Evolutionary conservation across 1,140 invertebrate species (phyloP), one percentile per base, ranked within the genome.

Genomic region (Plutomurus gul): DNA sequence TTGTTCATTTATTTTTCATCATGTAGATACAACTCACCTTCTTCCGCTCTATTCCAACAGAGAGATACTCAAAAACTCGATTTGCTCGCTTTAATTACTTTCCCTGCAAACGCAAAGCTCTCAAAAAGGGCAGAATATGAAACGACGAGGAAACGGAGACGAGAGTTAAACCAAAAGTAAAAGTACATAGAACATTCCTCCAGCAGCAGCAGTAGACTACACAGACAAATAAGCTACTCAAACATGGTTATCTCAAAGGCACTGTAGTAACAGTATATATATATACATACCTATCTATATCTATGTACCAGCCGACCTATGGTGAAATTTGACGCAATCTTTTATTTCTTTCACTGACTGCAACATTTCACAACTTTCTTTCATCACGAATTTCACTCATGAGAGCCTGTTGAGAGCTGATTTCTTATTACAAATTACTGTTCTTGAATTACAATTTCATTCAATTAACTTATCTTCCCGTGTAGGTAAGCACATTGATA

Each of bases 1-100:
- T 72, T 72, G 70, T 72, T 72, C 70, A 72, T 72, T 72, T 72
- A 72, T 72, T 72, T 72, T 72, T 72, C 70, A 72, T 72, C 70
- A 43, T 72, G 70, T 72, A 72, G 70, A 72, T 72, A 72, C 70
- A 72, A 72, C 30, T 72, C 30, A 72, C 70, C 70, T 72, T 72
- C 25, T 72, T 72, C 70, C 70, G 70, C 70, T 72, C 70, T 39
- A 40, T 40, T n/a, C 20, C 36, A 72, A 43, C 70, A 72, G n/a
- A 43, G 40, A 72, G 70, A 13, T 72, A 43, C 70, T 72, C 39
- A 72, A 30, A 72, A 72, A 72, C 70, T 72, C 70, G 70, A 72
- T 72, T 72, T 72, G 36, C 70, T 46, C 25, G 70, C 70, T 72
- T 72, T 72, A 72, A 72, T 72, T 72, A 72, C 70, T 72, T 72